Conservation (phyloP, 2,888 invertebrate species). For the Thereva nobilitata region DNA sequence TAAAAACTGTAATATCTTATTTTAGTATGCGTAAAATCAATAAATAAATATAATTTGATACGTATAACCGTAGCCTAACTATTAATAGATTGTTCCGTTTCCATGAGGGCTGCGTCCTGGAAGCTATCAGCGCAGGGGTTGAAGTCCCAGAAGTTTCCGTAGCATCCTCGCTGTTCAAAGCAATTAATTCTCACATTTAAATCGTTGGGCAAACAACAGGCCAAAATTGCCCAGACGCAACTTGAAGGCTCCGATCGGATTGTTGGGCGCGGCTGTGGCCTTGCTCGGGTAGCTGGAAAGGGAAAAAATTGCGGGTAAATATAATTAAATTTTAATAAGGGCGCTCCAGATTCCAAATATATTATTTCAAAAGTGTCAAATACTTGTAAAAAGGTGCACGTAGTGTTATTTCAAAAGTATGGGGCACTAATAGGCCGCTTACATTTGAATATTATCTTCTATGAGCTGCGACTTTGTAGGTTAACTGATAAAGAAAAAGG, state of each 20-base stretch:
- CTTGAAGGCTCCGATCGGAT: slow-evolving; percentile 58
- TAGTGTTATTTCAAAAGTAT: too few relatives aligned
- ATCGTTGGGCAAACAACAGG: slow-evolving; percentile 67
- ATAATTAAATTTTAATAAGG: slow-evolving; percentile 1
- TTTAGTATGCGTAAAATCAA: too few relatives aligned
- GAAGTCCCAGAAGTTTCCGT: slow-evolving; percentile 72
- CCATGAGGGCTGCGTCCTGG: slow-evolving; percentile 63
- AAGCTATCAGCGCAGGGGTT: slow-evolving; percentile 72
- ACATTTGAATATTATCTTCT: too few relatives aligned
- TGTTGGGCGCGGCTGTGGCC: neutral
- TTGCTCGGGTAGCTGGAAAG: neutral
- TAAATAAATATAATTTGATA: neutral
- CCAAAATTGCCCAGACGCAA: slow-evolving; percentile 76
- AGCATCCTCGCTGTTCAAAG: slow-evolving; percentile 73
- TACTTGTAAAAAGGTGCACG: too few relatives aligned
- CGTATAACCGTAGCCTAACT: neutral
- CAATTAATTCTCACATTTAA: slow-evolving; percentile 63
- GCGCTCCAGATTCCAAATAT: too few relatives aligned
- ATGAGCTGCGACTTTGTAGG: too few relatives aligned
- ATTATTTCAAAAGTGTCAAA: too few relatives aligned
- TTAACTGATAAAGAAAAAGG: too few relatives aligned
- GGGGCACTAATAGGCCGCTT: too few relatives aligned
- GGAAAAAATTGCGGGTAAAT: neutral
- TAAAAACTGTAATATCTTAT: too few relatives aligned
- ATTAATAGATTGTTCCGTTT: slow-evolving; percentile 50